Evolutionary conservation across 2,888 invertebrate genomes (phyloP).

Genomic region (Pammene fasciana): DNA sequence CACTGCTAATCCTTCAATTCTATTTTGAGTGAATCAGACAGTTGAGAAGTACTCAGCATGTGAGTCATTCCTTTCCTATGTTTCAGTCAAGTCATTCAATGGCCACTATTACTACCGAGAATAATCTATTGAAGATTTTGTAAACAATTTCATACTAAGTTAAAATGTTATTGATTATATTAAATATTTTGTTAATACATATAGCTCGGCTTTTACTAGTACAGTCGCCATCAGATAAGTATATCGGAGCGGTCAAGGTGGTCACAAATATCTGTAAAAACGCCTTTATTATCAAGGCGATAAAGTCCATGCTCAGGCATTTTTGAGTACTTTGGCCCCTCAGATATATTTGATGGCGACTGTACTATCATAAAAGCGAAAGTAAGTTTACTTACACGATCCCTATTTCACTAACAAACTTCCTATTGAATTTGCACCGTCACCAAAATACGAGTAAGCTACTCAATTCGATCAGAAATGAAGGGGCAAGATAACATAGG

Average conservation of each 20-base stretch:
- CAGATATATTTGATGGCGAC: too few relatives aligned
- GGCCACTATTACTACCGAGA: conserved; percentile 7
- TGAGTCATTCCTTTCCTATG: conserved; percentile 56
- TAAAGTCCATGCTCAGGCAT: too few relatives aligned
- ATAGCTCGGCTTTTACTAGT: neutral
- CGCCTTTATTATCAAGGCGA: too few relatives aligned
- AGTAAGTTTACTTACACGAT: neutral
- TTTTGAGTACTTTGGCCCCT: too few relatives aligned
- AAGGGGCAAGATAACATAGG: conserved; percentile 24
- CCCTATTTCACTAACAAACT: neutral
- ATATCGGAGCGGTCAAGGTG: too few relatives aligned
- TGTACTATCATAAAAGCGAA: too few relatives aligned
- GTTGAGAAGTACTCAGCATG: conserved; percentile 47
- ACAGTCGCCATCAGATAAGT: too few relatives aligned
- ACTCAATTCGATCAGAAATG: conserved; percentile 17
- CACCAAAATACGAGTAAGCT: conserved; percentile 14
- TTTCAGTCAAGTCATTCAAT: conserved; percentile 47
- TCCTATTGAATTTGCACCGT: conserved; percentile 20
- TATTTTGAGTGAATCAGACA: conserved; percentile 49
- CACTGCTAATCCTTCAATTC: conserved; percentile 46
- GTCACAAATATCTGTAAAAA: too few relatives aligned
- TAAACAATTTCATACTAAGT: neutral
- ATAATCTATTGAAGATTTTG: conserved; percentile 9
- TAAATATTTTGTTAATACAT: neutral
- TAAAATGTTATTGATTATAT: neutral